These are phyloP conservation scores for Oryzias sinensis DNA, from an alignment of 2,797 vertebrate genomes.

Conservation along the genomic window DNA sequence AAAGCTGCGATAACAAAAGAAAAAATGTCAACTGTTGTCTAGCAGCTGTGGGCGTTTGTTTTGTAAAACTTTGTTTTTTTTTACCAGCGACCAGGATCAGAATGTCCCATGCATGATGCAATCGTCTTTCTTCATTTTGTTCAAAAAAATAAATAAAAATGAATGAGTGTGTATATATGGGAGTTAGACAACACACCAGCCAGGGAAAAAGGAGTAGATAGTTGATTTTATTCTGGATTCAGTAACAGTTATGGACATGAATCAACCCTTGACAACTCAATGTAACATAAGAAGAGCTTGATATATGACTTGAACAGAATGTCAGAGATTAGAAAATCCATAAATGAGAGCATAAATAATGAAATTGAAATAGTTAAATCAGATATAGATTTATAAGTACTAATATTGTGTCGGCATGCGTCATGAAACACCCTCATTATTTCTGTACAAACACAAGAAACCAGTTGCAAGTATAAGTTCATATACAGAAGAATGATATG, in stretches of 20 bases:
- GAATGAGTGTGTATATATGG: neutral
- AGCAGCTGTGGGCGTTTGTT: too few relatives aligned
- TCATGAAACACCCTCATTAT: slow-evolving; percentile 54
- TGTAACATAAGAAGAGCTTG: slow-evolving; percentile 73
- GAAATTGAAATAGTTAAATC: slow-evolving; percentile 72
- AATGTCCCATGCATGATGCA: too few relatives aligned
- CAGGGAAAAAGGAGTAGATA: slow-evolving; percentile 34
- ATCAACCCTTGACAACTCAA: slow-evolving; percentile 74
- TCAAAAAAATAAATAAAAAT: neutral
- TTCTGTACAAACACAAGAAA: slow-evolving; percentile 75
- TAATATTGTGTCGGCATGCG: slow-evolving; percentile 78
- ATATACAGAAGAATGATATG: slow-evolving; percentile 64
- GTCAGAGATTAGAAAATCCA: slow-evolving; percentile 68
- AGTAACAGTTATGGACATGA: slow-evolving; percentile 72
- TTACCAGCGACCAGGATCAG: too few relatives aligned
- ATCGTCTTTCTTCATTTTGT: neutral
- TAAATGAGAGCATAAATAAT: slow-evolving; percentile 69
- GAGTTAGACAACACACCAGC: slow-evolving; percentile 4
- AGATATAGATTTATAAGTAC: slow-evolving; percentile 69
- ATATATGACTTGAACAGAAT: slow-evolving; percentile 75
- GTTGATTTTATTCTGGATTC: slow-evolving; percentile 70
- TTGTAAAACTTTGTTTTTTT: too few relatives aligned
- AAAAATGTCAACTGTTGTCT: too few relatives aligned
- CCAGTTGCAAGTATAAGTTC: slow-evolving; percentile 53
- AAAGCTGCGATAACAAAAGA: too few relatives aligned